Conservation (phyloP, 2,888 invertebrate genomes). For the Cylloceria caligata region DNA sequence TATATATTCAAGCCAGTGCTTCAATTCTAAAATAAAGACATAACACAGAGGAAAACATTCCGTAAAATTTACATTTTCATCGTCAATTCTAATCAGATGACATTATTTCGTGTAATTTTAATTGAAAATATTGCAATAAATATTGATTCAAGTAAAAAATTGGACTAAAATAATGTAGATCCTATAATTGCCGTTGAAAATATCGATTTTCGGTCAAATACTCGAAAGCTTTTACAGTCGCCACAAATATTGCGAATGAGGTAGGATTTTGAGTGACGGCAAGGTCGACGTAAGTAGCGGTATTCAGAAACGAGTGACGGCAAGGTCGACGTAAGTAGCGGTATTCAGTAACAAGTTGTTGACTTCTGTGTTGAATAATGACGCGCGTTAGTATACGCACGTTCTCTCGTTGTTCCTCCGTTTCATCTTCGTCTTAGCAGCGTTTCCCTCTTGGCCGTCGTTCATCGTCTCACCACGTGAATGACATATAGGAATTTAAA, state of each 20-base stretch:
- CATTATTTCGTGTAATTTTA: not conserved
- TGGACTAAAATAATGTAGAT: not conserved
- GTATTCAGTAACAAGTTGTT: slow-evolving; percentile 39
- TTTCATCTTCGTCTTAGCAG: slow-evolving; percentile 30
- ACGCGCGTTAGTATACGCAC: slow-evolving; percentile 15
- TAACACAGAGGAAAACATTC: too few relatives aligned
- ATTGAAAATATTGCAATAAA: slow-evolving; percentile 13
- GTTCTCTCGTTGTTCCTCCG: slow-evolving; percentile 19
- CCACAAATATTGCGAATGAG: slow-evolving; percentile 40
- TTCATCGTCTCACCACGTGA: slow-evolving; percentile 38
- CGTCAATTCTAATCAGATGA: not conserved
- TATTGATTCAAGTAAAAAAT: not conserved
- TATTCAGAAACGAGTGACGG: slow-evolving; percentile 33
- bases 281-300: slow-evolving; percentile 61
- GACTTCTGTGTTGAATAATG: slow-evolving; percentile 1
- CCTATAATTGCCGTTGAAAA: not conserved
- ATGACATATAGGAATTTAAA: slow-evolving; percentile 75
- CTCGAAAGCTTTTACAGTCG: too few relatives aligned
- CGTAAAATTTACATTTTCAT: not conserved
- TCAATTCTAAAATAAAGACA: not conserved
- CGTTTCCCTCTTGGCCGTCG: slow-evolving; percentile 30
- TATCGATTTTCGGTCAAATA: too few relatives aligned
- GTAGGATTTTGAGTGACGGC: slow-evolving; percentile 39
- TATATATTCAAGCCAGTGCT: not conserved
- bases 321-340: slow-evolving; percentile 60